Evolutionary conservation across 2,113 vertebrate genomes (phyloP).

Genomic region (Cochlearius cochlearius): DNA sequence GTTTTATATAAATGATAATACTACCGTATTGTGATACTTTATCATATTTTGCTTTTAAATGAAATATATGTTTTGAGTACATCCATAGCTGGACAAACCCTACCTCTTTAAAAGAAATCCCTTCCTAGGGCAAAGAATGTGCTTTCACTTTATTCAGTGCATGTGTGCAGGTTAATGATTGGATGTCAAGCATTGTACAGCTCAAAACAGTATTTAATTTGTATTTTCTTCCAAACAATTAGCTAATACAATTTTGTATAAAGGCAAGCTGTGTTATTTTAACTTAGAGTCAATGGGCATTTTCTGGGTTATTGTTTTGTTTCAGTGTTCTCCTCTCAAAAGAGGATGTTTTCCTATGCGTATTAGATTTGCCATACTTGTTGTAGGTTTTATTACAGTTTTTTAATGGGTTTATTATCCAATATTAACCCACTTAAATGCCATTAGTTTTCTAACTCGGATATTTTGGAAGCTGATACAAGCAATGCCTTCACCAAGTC

Average conservation of each 20-base stretch:
- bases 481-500: not conserved
- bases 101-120: not conserved
- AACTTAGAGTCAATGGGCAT: not conserved
- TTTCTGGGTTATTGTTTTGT: not conserved
- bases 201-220: conserved; percentile 3
- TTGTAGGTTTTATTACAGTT: not conserved
- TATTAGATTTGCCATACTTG: not conserved
- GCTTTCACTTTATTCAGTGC: not conserved
- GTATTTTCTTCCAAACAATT: not conserved
- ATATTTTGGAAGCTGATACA: not conserved
- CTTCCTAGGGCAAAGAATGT: not conserved
- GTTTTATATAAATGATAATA: not conserved
- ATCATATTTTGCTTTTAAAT: not conserved
- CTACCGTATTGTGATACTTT: not conserved
- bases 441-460: not conserved
- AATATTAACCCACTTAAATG: not conserved
- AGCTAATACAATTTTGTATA: not conserved
- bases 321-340: not conserved
- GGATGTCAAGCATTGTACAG: not conserved
- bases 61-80: not conserved
- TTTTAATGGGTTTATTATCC: not conserved
- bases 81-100: not conserved
- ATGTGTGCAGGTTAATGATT: not conserved
- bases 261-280: not conserved
- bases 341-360: not conserved